A percentile compares a stretch with the other conserved stretches of the same genome.
phyloP scores from a whole-genome alignment of 2,113 vertebrate species.

The Pluvialis apricaria region DNA sequence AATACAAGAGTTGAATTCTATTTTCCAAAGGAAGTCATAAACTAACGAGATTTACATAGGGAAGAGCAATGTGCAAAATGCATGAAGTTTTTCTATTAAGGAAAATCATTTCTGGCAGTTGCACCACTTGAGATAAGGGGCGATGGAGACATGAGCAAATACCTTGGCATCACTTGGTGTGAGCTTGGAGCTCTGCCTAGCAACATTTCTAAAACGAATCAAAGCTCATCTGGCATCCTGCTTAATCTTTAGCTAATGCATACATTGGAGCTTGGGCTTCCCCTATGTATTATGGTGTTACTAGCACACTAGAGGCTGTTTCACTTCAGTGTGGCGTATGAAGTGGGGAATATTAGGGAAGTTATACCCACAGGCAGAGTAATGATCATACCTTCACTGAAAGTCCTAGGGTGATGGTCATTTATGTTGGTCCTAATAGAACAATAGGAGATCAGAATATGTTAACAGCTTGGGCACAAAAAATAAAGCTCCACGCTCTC shows the following conservation, averaged over 20 bases:
- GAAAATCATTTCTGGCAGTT: conserved; percentile 32
- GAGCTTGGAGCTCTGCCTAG: conserved; percentile 31
- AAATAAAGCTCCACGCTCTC: neutral
- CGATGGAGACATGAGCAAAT: neutral
- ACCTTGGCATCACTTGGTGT: neutral
- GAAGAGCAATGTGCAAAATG: neutral
- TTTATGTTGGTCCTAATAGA: neutral
- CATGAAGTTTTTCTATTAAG: neutral
- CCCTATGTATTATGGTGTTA: neutral
- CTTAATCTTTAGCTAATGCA: neutral
- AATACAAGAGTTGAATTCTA: neutral
- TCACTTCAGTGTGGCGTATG: neutral
- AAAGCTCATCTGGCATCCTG: conserved; percentile 17
- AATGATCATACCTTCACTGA: neutral
- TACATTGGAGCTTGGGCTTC: neutral
- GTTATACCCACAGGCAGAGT: neutral
- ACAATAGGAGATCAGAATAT: neutral
- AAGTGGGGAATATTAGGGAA: neutral
- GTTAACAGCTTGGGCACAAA: neutral
- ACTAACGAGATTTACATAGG: neutral
- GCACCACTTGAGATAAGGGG: conserved; percentile 7
- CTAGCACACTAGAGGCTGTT: neutral
- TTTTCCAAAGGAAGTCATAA: neutral
- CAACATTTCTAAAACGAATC: neutral
- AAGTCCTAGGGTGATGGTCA: neutral